phyloP scores from a whole-genome alignment of 2,888 invertebrate genomes.

The Melanargia galathea region DNA sequence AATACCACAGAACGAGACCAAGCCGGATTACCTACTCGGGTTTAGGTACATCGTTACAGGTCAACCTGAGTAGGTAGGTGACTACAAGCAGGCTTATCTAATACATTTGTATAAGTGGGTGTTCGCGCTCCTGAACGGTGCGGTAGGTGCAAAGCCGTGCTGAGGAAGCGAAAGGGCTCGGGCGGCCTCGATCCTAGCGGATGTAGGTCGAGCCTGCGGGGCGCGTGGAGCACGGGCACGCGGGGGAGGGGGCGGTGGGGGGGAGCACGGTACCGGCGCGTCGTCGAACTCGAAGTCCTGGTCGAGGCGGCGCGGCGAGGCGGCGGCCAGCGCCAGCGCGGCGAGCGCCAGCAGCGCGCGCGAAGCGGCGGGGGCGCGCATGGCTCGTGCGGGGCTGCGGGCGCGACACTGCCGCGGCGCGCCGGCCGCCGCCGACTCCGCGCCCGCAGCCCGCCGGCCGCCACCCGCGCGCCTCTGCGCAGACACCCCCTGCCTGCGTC shows the following conservation, averaged over 20 bases:
- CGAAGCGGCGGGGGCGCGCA: conserved; percentile 23
- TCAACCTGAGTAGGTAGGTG: too few species aligned
- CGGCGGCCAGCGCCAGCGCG: conserved; percentile 42
- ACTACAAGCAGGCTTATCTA: too few species aligned
- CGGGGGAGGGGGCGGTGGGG: too few species aligned
- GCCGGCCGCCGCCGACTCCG: conserved; percentile 33
- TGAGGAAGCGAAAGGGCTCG: too few species aligned
- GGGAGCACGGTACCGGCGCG: conserved; percentile 61
- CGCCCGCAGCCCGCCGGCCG: conserved; percentile 31
- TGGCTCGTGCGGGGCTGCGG: conserved; percentile 33
- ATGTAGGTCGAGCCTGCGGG: background rate
- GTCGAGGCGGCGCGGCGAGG: conserved; percentile 55
- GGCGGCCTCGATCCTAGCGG: background rate
- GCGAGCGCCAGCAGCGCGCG: conserved; percentile 36
- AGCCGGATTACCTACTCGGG: too few species aligned
- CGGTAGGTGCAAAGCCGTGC: too few species aligned
- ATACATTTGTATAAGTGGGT: too few species aligned
- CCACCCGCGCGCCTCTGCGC: background rate
- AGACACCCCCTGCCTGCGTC: background rate
- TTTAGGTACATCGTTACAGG: too few species aligned
- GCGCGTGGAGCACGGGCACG: background rate
- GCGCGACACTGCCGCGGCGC: conserved; percentile 35
- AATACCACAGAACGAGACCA: too few species aligned
- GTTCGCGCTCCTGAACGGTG: too few species aligned
- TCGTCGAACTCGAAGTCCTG: conserved; percentile 78